Evolutionary conservation across 2,888 invertebrate genomes (phyloP), one percentile per base, ranked within the genome.

Genomic region (Rhagonycha fulva): DNA sequence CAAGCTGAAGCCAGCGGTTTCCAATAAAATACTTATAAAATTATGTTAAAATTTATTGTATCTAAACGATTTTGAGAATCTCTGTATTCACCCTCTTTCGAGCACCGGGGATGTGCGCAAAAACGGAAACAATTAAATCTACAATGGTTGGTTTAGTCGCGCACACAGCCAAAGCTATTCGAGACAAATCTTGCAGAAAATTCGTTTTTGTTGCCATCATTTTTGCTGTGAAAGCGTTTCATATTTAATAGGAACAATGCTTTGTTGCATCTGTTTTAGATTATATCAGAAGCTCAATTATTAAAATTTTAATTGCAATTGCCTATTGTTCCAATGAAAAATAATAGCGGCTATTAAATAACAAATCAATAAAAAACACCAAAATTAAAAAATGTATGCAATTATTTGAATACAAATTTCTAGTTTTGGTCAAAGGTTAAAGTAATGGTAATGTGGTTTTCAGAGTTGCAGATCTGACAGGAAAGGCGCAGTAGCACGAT

Each of bases 71-170:
- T 77, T 84, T 84, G 85, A 82, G 85, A 82, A 83, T 80, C 83
- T 78, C 84, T 84, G 81, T 82, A 81, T 82, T 82, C 83, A 83
- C 84, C 83, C 85, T 85, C 85, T 82, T 84, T 84, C 84, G 81
- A 81, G 82, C 82, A 83, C 83, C 84, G 83, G 85, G 83, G 84
- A 84, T 84, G 85, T 86, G 85, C 86, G 85, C 86, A 87, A 87
- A 87, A 88, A 87, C 88, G 88, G 88, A 88, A 88, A 88, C 88
- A 88, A 88, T 88, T 88, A 88, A 88, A 88, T 87, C 86, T 87
- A 88, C 88, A 88, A 88, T 88, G 88, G 87, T 87, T 86, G 88
- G 87, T 87, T 88, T 87, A 87, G 86, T 85, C 86, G 80, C 84
- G 85, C 85, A 85, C 84, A 85, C 85, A 85, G 83, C 84, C 84